Evolutionary conservation across 2,113 vertebrate genomes (phyloP).

Genomic region (Xenotilapia caudafasciata): DNA sequence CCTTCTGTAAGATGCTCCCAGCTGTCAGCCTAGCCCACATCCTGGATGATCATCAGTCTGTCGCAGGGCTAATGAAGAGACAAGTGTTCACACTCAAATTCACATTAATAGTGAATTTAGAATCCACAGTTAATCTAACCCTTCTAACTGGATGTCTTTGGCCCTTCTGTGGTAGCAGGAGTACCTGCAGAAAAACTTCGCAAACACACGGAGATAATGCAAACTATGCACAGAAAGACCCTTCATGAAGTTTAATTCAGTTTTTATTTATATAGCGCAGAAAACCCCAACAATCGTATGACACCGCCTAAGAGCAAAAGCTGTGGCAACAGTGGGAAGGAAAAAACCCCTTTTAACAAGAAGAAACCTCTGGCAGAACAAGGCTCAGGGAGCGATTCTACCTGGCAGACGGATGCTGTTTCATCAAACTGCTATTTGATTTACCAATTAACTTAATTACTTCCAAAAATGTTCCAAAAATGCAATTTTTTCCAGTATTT

Average conservation of each 20-base stretch:
- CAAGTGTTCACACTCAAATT: background rate
- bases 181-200: background rate
- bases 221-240: background rate
- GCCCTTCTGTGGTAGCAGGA: background rate
- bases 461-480: background rate
- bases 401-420: background rate
- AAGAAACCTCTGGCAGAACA: accelerated
- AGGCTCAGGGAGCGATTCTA: background rate
- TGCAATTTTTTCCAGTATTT: background rate
- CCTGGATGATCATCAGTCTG: background rate
- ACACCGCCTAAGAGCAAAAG: background rate
- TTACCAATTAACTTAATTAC: background rate
- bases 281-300: background rate
- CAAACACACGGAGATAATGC: background rate
- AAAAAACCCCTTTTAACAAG: background rate
- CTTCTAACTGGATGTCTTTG: background rate
- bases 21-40: background rate
- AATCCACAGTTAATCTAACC: background rate
- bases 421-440: background rate
- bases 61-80: background rate
- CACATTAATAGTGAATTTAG: background rate
- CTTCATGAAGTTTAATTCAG: background rate
- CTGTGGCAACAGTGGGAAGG: background rate
- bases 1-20: background rate
- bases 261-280: background rate